phyloP scores from a whole-genome alignment of 2,113 vertebrate species.

The Colaptes auratus region DNA sequence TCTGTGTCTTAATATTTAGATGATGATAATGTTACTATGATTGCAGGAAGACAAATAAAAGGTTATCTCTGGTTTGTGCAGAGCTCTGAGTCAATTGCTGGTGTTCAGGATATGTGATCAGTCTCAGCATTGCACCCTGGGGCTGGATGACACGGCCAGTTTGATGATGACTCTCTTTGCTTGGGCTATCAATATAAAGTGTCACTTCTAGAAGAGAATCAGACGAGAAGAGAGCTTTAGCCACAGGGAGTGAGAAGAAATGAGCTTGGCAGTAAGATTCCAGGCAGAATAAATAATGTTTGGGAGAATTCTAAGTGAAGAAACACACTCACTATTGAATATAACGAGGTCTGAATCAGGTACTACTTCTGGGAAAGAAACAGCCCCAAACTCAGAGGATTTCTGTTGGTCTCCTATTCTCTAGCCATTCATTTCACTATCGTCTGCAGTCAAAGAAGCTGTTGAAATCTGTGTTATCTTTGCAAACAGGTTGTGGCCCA shows the following conservation, averaged over 20 bases:
- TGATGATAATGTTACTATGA: not conserved
- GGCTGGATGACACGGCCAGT: not conserved
- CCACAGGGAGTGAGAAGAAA: constrained; percentile 4
- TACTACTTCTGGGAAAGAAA: not conserved
- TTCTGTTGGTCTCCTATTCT: constrained; percentile 15
- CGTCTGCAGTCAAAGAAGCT: constrained; percentile 24
- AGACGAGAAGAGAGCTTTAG: not conserved
- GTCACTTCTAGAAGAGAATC: constrained; percentile 6
- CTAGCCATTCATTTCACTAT: not conserved
- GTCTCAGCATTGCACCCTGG: not conserved
- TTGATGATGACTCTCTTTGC: constrained; percentile 19
- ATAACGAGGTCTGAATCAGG: constrained; percentile 7
- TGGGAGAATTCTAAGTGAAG: not conserved
- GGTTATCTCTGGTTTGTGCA: not conserved
- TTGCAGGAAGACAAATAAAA: not conserved
- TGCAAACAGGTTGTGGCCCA: not conserved
- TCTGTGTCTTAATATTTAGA: not conserved
- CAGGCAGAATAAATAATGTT: constrained; percentile 15
- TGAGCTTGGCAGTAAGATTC: not conserved
- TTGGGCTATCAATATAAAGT: constrained; percentile 32
- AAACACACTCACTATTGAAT: not conserved
- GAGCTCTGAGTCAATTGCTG: not conserved
- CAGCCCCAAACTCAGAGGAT: not conserved
- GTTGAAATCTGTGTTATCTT: constrained; percentile 11
- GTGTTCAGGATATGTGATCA: not conserved